These are phyloP conservation scores for Eutolmus rufibarbis DNA, from an alignment of 2,888 invertebrate species.

Conservation along the genomic window DNA sequence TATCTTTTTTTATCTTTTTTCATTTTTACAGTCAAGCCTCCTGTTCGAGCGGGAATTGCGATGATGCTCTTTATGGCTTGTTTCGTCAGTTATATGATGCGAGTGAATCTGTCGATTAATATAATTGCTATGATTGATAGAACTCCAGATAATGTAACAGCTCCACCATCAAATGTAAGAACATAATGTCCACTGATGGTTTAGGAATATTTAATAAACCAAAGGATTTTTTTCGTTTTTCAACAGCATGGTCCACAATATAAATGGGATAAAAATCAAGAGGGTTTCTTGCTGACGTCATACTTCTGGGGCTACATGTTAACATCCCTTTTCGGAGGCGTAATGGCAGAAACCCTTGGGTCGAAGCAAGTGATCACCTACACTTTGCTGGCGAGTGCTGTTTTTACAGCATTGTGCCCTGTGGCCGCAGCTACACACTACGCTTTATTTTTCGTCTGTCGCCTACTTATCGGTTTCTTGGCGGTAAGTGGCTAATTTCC, in stretches of 20 bases:
- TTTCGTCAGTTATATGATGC: slow-evolving; percentile 76
- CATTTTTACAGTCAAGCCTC: slow-evolving; percentile 61
- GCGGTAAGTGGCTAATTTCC: slow-evolving; percentile 63
- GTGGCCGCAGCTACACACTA: slow-evolving; percentile 68
- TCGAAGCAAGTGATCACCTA: slow-evolving; percentile 69
- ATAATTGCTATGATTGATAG: slow-evolving; percentile 75
- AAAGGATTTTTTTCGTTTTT: background rate
- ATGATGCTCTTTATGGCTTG: slow-evolving; percentile 78
- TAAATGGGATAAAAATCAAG: slow-evolving; percentile 69
- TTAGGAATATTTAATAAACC: background rate
- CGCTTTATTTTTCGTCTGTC: slow-evolving; percentile 66
- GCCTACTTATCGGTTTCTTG: slow-evolving; percentile 70
- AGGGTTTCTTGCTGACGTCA: slow-evolving; percentile 71
- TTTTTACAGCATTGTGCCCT: slow-evolving; percentile 70
- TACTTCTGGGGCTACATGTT: slow-evolving; percentile 76
- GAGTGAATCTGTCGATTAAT: slow-evolving; percentile 79
- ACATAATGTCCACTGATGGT: background rate
- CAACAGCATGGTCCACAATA: slow-evolving; percentile 65
- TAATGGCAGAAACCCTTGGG: slow-evolving; percentile 71
- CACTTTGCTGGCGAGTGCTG: slow-evolving; percentile 63
- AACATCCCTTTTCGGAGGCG: slow-evolving; percentile 72
- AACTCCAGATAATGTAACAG: slow-evolving; percentile 31
- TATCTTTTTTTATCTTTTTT: background rate
- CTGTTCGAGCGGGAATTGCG: slow-evolving; percentile 66
- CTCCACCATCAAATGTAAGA: slow-evolving; percentile 58